Evolutionary conservation across 30 jellyfish, hydroid and myxozoan species (phyloP).

Genomic region (Chrysaora quinquecirrha): DNA sequence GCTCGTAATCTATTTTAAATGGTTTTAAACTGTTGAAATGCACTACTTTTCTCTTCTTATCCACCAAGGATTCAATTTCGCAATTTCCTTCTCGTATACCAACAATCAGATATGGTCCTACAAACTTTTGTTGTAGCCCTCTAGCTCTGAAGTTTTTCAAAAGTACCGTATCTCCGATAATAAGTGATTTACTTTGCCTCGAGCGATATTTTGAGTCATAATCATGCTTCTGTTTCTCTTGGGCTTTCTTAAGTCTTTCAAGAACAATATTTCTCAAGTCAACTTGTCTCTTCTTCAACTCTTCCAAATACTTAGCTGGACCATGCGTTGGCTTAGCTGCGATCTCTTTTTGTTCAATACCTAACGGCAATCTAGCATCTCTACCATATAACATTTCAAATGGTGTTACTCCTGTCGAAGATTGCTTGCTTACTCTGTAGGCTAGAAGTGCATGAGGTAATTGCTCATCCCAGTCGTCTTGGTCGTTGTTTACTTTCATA

Average conservation of each 20-base stretch:
- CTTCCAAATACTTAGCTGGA: not conserved
- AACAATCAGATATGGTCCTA: too few species aligned
- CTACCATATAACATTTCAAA: slow-evolving; percentile 56
- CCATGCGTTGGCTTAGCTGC: slow-evolving; percentile 2
- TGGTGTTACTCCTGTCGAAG: slow-evolving; percentile 41
- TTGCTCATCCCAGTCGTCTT: slow-evolving; percentile 48
- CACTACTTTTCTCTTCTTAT: too few species aligned
- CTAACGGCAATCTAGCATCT: slow-evolving; percentile 28
- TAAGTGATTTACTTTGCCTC: too few species aligned
- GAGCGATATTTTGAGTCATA: too few species aligned
- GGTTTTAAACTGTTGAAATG: too few species aligned
- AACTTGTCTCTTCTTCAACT: not conserved
- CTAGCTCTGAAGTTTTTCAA: too few species aligned
- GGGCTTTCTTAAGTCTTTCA: slow-evolving; percentile 17
- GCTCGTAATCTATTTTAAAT: too few species aligned
- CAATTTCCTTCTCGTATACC: too few species aligned
- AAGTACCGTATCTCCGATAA: too few species aligned
- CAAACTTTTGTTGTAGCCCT: too few species aligned
- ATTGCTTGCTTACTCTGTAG: slow-evolving; percentile 13
- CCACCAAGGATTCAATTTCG: too few species aligned
- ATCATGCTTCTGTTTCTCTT: slow-evolving; percentile 3
- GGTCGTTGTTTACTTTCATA: slow-evolving; percentile 11
- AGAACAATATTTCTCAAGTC: not conserved
- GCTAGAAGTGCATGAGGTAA: slow-evolving; percentile 28
- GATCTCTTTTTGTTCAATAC: not conserved